Percentiles rank a stretch among this genome's conserved stretches.
Evolutionary conservation across 2,888 invertebrate species (phyloP).

Genomic region (Cerceris ruficornis): DNA sequence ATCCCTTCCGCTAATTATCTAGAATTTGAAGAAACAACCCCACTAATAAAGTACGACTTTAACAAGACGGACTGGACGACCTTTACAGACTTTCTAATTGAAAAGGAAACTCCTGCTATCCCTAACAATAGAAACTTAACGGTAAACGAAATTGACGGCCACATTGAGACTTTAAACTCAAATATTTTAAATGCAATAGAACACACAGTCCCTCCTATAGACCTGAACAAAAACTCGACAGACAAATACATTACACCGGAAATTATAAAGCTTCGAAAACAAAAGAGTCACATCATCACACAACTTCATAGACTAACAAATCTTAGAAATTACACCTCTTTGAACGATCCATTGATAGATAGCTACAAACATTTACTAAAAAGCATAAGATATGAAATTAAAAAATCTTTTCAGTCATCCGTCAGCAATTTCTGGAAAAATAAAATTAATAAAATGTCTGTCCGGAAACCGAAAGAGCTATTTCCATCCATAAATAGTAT

Average conservation of each 20-base stretch:
- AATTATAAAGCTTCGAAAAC: too few relatives aligned
- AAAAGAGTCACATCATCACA: neutral
- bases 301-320: neutral
- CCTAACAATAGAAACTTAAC: too few relatives aligned
- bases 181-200: neutral
- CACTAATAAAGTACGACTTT: too few relatives aligned
- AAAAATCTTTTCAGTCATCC: neutral
- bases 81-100: too few relatives aligned
- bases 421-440: neutral
- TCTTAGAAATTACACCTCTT: neutral
- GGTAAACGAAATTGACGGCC: too few relatives aligned
- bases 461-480: neutral
- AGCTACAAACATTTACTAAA: neutral
- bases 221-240: neutral
- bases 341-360: neutral
- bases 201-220: neutral
- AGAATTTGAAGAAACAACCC: neutral
- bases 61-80: too few relatives aligned
- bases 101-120: too few relatives aligned
- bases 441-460: neutral
- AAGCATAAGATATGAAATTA: neutral
- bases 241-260: too few relatives aligned
- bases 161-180: neutral
- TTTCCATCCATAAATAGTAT: slow-evolving; percentile 20
- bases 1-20: neutral